phyloP scores from a whole-genome alignment of 2,113 vertebrate genomes.

The Chaetorhynchus papuensis region DNA sequence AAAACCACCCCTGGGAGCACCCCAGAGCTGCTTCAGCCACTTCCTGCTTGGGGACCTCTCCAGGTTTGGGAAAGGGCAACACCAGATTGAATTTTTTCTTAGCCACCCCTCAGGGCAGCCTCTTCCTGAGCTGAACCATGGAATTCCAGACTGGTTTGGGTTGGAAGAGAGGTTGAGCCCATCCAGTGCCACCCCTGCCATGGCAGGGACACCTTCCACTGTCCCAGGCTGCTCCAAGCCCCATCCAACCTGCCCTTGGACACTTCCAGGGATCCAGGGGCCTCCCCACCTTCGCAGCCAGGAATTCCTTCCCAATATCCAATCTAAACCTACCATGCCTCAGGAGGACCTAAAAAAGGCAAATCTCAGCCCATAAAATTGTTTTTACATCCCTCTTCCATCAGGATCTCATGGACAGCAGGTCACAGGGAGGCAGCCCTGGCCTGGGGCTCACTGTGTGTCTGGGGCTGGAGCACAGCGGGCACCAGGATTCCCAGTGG shows the following conservation, averaged over 20 bases:
- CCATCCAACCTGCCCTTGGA: background rate
- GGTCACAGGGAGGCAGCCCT: background rate
- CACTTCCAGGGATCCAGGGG: background rate
- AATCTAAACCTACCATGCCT: background rate
- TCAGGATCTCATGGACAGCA: background rate
- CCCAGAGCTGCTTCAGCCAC: background rate
- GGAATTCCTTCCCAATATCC: background rate
- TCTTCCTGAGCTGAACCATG: background rate
- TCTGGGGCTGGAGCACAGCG: background rate
- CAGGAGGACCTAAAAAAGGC: background rate
- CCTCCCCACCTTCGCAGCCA: background rate
- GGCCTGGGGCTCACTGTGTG: background rate
- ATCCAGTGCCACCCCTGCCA: background rate
- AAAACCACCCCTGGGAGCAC: accelerated
- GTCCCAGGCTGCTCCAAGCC: background rate
- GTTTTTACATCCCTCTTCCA: background rate
- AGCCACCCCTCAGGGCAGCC: background rate
- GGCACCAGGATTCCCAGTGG: background rate
- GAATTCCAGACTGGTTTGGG: background rate
- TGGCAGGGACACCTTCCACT: background rate
- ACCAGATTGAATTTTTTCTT: accelerated
- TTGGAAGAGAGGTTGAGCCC: background rate
- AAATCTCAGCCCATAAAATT: background rate
- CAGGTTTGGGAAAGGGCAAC: background rate
- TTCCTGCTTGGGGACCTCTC: background rate